These are phyloP conservation scores for Misgurnus anguillicaudatus DNA, from an alignment of 2,113 vertebrate genomes.

Conservation along the genomic window DNA sequence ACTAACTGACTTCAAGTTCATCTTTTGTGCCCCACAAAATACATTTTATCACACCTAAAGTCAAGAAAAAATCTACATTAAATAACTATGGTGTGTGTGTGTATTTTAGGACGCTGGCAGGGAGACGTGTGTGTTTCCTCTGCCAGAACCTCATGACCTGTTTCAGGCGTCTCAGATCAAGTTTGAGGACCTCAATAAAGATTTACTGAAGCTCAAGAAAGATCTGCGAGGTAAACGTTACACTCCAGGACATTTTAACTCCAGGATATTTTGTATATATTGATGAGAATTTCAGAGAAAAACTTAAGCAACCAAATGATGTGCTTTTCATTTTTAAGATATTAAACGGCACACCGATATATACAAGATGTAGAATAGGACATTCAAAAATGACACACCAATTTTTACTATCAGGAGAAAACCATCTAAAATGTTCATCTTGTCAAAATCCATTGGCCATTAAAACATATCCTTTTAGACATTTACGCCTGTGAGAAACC, in stretches of 20 bases:
- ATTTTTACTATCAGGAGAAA: no score
- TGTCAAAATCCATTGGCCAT: no score
- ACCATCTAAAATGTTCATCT: no score
- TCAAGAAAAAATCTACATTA: constrained; percentile 15
- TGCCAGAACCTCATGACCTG: constrained; percentile 96
- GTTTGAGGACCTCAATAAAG: constrained; percentile 97
- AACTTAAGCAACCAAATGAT: no score
- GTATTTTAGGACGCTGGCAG: constrained; percentile 85
- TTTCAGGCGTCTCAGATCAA: constrained; percentile 96
- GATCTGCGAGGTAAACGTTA: constrained; percentile 84
- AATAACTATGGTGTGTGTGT: neutral
- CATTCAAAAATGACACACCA: no score
- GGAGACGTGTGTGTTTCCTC: constrained; percentile 88
- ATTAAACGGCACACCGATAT: constrained; percentile 46
- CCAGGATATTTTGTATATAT: no score
- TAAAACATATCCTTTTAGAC: no score
- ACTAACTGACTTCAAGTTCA: no score
- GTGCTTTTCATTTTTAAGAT: no score
- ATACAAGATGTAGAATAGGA: no score
- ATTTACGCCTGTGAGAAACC: no score
- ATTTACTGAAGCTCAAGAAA: constrained; percentile 87
- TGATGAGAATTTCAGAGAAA: no score
- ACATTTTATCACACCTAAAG: neutral
- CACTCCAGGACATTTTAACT: neutral
- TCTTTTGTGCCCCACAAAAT: neutral